phyloP scores from a whole-genome alignment of 64 coral and sea anemone genomes.

The Montipora capricornis region DNA sequence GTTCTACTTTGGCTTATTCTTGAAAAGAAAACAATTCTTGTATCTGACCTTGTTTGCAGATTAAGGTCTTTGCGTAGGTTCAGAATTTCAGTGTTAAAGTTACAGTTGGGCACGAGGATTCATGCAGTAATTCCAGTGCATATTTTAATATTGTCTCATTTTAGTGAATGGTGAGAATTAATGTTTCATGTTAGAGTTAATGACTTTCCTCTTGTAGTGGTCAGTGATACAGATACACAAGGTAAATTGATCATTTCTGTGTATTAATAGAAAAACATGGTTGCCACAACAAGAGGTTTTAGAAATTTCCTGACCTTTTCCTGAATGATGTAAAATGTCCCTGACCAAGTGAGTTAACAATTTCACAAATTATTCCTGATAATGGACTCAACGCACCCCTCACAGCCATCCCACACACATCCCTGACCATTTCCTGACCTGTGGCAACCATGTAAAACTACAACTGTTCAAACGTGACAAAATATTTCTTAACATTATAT shows the following conservation, averaged over 20 bases:
- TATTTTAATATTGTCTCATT: neutral
- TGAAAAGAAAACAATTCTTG: slow-evolving; percentile 7
- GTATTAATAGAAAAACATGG: slow-evolving; percentile 1
- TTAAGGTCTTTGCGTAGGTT: neutral
- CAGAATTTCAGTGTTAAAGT: neutral
- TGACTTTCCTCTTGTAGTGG: neutral
- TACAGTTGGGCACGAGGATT: neutral
- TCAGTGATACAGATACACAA: neutral
- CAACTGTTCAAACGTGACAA: slow-evolving; percentile 3
- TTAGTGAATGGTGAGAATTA: slow-evolving; percentile 8
- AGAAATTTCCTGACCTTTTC: too few relatives aligned
- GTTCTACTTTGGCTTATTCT: neutral
- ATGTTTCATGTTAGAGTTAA: neutral
- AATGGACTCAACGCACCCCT: slow-evolving; percentile 1
- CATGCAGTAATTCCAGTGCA: neutral
- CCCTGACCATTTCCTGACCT: too few relatives aligned
- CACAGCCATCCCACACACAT: neutral
- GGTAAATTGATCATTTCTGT: neutral
- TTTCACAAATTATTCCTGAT: neutral
- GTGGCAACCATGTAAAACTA: neutral
- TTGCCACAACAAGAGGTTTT: neutral
- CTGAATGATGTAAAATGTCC: neutral
- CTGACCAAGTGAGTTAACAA: neutral
- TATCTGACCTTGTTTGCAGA: slow-evolving; percentile 12
- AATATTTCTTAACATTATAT: slow-evolving; percentile 1